Conservation (phyloP, 2,888 invertebrate genomes). For the Catonia carolina region DNA sequence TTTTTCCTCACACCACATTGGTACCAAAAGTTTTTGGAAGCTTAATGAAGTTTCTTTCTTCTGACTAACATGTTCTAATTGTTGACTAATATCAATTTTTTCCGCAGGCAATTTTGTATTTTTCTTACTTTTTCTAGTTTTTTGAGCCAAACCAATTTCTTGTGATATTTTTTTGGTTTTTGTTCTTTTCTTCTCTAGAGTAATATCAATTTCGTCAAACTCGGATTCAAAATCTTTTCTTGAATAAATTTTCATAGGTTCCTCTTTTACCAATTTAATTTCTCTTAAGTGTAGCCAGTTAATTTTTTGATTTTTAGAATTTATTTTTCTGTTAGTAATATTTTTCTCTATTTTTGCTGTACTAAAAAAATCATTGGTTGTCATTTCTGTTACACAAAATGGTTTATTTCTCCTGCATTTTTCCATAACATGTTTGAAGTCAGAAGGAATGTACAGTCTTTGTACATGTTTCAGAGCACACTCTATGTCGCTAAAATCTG, state of each 20-base stretch:
- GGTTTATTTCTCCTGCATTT: conserved; percentile 18
- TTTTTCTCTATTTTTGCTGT: too few relatives aligned
- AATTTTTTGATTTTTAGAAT: too few relatives aligned
- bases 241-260: too few relatives aligned
- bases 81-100: too few relatives aligned
- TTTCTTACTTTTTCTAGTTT: too few relatives aligned
- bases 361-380: not conserved
- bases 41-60: too few relatives aligned
- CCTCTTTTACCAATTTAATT: not conserved
- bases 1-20: not conserved
- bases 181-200: not conserved
- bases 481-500: conserved; percentile 31
- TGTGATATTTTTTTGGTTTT: not conserved
- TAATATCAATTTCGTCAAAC: not conserved
- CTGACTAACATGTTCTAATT: too few relatives aligned
- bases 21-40: not conserved
- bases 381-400: not conserved
- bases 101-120: too few relatives aligned
- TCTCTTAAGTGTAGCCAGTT: not conserved
- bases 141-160: too few relatives aligned
- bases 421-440: conserved; percentile 27
- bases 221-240: not conserved
- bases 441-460: conserved; percentile 24
- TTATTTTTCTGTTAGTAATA: too few relatives aligned
- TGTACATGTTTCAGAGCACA: conserved; percentile 25